A percentile compares a stretch with the other conserved stretches of the same genome.
phyloP scores from a whole-genome alignment of 2,113 vertebrate genomes.

The Xiphophorus maculatus region DNA sequence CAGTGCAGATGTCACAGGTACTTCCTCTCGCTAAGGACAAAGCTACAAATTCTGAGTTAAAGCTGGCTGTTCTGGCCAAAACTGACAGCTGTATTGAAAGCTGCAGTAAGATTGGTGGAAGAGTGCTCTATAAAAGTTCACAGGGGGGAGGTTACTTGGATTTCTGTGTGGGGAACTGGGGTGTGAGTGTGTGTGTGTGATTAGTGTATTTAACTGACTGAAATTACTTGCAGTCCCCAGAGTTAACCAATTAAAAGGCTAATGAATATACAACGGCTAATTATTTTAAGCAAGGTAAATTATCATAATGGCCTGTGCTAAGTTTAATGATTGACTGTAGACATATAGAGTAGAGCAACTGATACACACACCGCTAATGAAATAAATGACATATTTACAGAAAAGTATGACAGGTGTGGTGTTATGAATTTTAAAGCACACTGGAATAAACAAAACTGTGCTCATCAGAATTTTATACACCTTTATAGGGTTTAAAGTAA shows the following conservation, averaged over 20 bases:
- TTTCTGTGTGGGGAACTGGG: constrained; percentile 40
- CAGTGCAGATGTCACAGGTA: constrained; percentile 91
- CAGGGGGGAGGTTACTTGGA: constrained; percentile 50
- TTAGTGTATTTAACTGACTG: constrained; percentile 74
- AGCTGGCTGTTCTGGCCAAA: constrained; percentile 67
- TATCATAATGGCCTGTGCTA: constrained; percentile 71
- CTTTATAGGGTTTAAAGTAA: neutral
- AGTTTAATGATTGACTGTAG: constrained; percentile 49
- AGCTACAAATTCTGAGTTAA: constrained; percentile 64
- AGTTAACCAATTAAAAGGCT: constrained; percentile 80
- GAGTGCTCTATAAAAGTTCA: constrained; percentile 65
- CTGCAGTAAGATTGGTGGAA: constrained; percentile 50
- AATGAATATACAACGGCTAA: constrained; percentile 82
- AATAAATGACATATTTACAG: constrained; percentile 29
- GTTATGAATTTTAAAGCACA: constrained; percentile 35
- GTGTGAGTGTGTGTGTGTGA: constrained; percentile 55
- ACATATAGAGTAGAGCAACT: constrained; percentile 36
- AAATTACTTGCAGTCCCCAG: constrained; percentile 70
- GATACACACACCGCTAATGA: constrained; percentile 17
- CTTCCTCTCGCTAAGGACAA: constrained; percentile 67
- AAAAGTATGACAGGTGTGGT: constrained; percentile 29
- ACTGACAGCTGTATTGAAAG: constrained; percentile 79
- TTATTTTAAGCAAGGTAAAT: constrained; percentile 78
- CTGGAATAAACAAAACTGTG: constrained; percentile 23
- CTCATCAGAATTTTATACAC: neutral